A percentile compares a stretch with the other conserved stretches of the same genome.
Evolutionary conservation across 2,888 invertebrate genomes (phyloP).

Genomic region (Melieria picta): DNA sequence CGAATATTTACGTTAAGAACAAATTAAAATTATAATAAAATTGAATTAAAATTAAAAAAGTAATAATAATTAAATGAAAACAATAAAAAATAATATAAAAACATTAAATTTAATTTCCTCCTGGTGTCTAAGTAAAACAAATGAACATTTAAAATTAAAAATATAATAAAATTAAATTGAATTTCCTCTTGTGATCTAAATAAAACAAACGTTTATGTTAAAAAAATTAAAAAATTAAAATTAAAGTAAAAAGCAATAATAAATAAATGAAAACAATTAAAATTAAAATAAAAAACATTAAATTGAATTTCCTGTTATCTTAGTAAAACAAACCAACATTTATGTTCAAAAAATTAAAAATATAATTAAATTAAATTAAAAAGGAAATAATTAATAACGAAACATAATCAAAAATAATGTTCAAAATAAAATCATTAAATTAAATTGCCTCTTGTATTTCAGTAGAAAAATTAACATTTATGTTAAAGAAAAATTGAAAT

Average conservation of each 20-base stretch:
- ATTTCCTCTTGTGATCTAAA: too few species aligned
- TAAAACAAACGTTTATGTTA: too few species aligned
- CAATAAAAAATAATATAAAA: background rate
- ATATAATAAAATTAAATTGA: background rate
- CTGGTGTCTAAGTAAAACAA: too few species aligned
- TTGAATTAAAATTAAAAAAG: background rate
- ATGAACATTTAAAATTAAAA: background rate
- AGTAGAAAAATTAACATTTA: too few species aligned
- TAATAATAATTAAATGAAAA: background rate
- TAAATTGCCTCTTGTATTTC: too few species aligned
- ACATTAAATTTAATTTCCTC: background rate
- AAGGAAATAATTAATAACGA: too few species aligned
- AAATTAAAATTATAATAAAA: too few species aligned
- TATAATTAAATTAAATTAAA: conserved; percentile 1
- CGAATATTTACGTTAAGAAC: too few species aligned
- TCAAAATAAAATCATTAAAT: too few species aligned
- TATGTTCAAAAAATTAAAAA: background rate
- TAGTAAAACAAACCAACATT: background rate
- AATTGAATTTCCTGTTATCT: background rate
- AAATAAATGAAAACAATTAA: background rate
- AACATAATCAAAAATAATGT: too few species aligned
- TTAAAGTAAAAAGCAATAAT: background rate
- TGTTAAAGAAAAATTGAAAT: too few species aligned
- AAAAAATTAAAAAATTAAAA: too few species aligned
- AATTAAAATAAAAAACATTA: background rate